Base-by-base conservation (phyloP, 2,888 invertebrate species). In the Cerceris ruficornis region DNA sequence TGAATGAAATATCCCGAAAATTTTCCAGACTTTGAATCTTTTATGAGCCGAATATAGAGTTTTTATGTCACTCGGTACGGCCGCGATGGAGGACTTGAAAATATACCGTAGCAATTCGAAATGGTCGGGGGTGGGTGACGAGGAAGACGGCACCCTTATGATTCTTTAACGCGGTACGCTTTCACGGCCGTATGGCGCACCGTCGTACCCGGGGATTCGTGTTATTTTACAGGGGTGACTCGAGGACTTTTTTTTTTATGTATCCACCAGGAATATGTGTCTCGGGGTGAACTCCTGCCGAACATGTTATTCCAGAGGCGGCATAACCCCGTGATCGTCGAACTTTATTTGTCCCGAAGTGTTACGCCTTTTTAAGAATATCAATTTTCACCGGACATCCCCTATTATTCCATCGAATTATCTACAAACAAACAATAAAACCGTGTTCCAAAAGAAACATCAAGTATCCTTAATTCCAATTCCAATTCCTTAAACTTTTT, bases 191-290 rank as follows among this genome's bases (percentile, higher is more conserved):
- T 88, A 87, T 84, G 87, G 83, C 81, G 74, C 77, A 69, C 65
- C 75, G 60, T 64, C 28, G 79, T 65, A 76, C 69, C 69, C 75
- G 75, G 77, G 70, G 71, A 82, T 74, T 76, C 69, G 64, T 86
- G 84, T 88, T 90, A 88, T 90, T 90, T 90, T 83, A 86, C 84
- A 85, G 86, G 89, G 89, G 87, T 85, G 83, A 82, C 77, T 85
- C 77, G 81, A 86, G 83, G 68, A 82, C 75, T 71, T 77, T 85
- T 88, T 88, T 86, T 86, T 88, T 88, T 86, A 88, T 86, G 87
- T 86, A 90, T 86, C 86, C 81, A 86, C 82, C 79, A 84, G 83
- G 81, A 83, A 81, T 82, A 72, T 75, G 52, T 66, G 42, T 64
- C 42, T 60, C 71, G 42, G 9, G 42, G 17, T 42, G 60, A 28